Conservation (phyloP, 2,888 invertebrate species). For the Alsophila aescularia region DNA sequence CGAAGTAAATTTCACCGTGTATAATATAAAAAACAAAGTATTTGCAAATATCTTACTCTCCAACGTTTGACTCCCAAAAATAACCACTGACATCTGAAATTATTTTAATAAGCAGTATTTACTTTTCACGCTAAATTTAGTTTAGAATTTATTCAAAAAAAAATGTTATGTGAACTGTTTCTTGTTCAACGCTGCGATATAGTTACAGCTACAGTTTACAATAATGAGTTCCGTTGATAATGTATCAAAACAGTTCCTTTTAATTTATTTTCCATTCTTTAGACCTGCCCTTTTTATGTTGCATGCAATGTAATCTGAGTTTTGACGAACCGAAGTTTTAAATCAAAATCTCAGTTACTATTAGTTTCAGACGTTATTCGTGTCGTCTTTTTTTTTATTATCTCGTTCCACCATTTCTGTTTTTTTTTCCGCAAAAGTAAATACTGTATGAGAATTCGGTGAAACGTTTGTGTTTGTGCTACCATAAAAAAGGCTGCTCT, state of each 20-base stretch:
- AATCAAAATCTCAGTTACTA: not conserved
- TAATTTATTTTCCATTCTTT: too few species aligned
- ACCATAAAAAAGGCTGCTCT: constrained; percentile 86
- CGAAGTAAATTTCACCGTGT: not conserved
- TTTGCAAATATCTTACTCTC: constrained; percentile 68
- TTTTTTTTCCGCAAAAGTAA: constrained; percentile 65
- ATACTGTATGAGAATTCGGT: constrained; percentile 82
- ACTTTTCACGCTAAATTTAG: constrained; percentile 61
- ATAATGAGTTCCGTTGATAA: too few species aligned
- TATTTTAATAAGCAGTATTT: constrained; percentile 73
- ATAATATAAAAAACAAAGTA: constrained; percentile 29
- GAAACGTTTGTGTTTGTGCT: constrained; percentile 85
- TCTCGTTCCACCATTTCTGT: not conserved
- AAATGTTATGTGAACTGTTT: too few species aligned
- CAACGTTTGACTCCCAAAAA: constrained; percentile 28
- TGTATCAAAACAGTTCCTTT: too few species aligned
- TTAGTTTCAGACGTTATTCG: constrained; percentile 38
- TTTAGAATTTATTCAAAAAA: not conserved
- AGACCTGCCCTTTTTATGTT: too few species aligned
- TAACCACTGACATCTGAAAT: constrained; percentile 75
- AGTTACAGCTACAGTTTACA: too few species aligned
- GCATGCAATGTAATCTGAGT: too few species aligned
- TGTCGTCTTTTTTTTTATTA: constrained; percentile 48
- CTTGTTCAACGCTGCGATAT: too few species aligned
- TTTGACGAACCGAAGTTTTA: not conserved